Percentiles rank a stretch among this genome's conserved stretches.
Evolutionary conservation across 2,797 vertebrate species (phyloP).

Genomic region (Catharus ustulatus): DNA sequence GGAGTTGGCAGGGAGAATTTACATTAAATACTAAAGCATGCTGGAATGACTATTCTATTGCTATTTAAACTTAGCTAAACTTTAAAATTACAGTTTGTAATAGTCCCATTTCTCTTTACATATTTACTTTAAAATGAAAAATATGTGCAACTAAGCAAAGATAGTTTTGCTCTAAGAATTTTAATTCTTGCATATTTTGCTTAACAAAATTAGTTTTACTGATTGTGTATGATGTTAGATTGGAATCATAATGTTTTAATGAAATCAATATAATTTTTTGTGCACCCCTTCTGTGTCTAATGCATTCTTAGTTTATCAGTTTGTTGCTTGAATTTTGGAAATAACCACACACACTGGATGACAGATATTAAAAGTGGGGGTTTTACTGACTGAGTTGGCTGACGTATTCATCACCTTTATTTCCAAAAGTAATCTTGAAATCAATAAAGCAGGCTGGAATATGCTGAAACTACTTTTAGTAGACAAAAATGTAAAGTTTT

Average conservation of each 20-base stretch:
- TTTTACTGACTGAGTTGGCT: neutral
- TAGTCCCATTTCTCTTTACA: neutral
- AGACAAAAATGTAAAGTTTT: neutral
- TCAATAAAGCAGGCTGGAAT: neutral
- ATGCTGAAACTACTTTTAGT: neutral
- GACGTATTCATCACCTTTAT: neutral
- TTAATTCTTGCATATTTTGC: neutral
- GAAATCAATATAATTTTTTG: neutral
- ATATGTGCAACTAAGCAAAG: neutral
- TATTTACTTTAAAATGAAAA: neutral
- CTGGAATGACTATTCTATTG: neutral
- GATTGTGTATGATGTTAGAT: neutral
- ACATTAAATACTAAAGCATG: neutral
- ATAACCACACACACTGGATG: neutral
- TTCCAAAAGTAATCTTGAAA: neutral
- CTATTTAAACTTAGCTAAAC: neutral
- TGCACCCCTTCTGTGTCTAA: neutral
- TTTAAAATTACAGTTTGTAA: neutral
- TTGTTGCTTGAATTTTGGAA: neutral
- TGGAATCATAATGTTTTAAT: neutral
- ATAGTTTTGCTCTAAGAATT: neutral
- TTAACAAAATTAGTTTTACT: neutral
- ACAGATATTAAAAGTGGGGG: neutral
- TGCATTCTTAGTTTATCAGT: neutral
- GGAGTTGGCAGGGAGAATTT: fast-evolving